Percentiles rank a stretch among this genome's conserved stretches.
Evolutionary conservation across 2,113 vertebrate species (phyloP).

Genomic region (Urocitellus parryii): DNA sequence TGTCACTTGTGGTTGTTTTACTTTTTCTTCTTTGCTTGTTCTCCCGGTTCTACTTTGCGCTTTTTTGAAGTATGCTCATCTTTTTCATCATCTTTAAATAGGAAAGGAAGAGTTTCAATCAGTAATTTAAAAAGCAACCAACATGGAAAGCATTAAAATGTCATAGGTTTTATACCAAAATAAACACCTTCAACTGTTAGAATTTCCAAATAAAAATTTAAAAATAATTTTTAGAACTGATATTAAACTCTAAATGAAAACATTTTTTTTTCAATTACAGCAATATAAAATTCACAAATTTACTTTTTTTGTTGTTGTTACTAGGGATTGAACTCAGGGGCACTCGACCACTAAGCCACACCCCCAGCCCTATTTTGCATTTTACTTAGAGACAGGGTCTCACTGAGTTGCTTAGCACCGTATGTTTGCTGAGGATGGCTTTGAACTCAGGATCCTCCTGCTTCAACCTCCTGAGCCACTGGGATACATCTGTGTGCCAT

Average conservation of each 20-base stretch:
- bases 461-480: too few species aligned
- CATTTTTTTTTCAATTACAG: background rate
- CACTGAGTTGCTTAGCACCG: too few species aligned
- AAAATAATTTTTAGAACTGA: conserved; percentile 51
- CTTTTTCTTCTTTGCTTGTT: conserved; percentile 93
- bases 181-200: background rate
- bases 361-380: too few species aligned
- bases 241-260: conserved; percentile 59
- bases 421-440: too few species aligned
- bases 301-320: background rate
- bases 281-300: conserved; percentile 5
- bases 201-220: background rate
- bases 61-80: conserved; percentile 91
- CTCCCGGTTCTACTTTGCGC: conserved; percentile 92
- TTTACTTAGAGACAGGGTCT: too few species aligned
- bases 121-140: conserved; percentile 50
- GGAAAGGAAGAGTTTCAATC: conserved; percentile 79
- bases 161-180: conserved; percentile 21
- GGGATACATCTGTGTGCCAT: too few species aligned
- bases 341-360: too few species aligned
- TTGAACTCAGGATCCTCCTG: too few species aligned
- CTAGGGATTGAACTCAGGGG: too few species aligned
- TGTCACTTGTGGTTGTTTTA: conserved; percentile 51
- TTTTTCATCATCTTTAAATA: conserved; percentile 92
- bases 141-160: conserved; percentile 44